A percentile compares a stretch with the other conserved stretches of the same genome.
Evolutionary conservation across 2,113 vertebrate species (phyloP).

Genomic region (Chroicocephalus ridibundus): DNA sequence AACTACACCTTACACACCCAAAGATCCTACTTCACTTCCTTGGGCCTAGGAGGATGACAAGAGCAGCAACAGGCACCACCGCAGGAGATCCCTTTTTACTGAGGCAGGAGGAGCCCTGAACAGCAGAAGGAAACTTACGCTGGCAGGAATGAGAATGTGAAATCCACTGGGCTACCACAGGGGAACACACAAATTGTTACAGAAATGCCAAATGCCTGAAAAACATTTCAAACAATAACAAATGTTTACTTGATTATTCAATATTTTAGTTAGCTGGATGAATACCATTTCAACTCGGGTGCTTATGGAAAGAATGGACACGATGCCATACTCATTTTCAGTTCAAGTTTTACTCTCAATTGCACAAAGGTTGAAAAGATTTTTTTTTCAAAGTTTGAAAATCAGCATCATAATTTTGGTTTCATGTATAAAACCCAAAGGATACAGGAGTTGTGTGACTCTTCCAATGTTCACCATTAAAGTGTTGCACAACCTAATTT

Average conservation of each 20-base stretch:
- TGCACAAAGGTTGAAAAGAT: slow-evolving; percentile 27
- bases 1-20: neutral
- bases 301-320: slow-evolving; percentile 5
- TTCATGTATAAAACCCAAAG: slow-evolving; percentile 16
- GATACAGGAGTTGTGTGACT: neutral
- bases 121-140: neutral
- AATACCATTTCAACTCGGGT: neutral
- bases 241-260: neutral
- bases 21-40: neutral
- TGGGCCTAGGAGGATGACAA: neutral
- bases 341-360: slow-evolving; percentile 44
- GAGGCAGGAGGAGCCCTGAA: neutral
- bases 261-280: neutral
- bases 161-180: neutral
- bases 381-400: neutral
- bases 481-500: neutral
- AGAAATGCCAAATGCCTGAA: neutral
- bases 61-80: neutral
- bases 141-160: neutral
- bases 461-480: neutral
- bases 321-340: neutral
- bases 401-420: neutral
- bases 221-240: neutral
- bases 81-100: neutral
- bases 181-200: neutral